phyloP scores from a whole-genome alignment of 2,113 vertebrate genomes.

The Microtus montanus region DNA sequence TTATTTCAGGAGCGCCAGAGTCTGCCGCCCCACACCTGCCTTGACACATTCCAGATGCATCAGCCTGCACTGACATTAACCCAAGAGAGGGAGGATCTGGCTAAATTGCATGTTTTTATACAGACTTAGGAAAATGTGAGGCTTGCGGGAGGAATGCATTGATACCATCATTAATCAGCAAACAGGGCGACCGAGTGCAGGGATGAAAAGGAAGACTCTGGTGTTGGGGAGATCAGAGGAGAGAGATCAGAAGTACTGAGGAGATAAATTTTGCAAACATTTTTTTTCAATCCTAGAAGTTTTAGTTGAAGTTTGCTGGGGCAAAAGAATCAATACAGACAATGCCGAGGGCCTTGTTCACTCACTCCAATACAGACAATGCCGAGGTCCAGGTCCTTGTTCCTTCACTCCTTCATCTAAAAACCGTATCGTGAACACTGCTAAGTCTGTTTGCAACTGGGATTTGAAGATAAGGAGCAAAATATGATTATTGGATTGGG shows the following conservation, averaged over 20 bases:
- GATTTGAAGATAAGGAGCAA: background rate
- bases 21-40: background rate
- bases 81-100: background rate
- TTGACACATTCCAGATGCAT: too few species aligned
- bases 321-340: background rate
- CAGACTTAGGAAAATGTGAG: slow-evolving; percentile 9
- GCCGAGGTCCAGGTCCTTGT: background rate
- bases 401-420: background rate
- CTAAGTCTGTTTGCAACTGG: background rate
- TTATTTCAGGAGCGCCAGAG: background rate
- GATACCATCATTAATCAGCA: slow-evolving; percentile 58
- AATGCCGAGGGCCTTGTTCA: background rate
- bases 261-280: background rate
- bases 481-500: background rate
- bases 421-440: background rate
- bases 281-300: background rate
- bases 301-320: background rate
- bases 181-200: background rate
- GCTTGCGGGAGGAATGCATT: background rate
- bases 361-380: background rate
- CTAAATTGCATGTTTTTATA: slow-evolving; percentile 27
- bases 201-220: background rate
- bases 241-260: background rate
- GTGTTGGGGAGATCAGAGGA: background rate
- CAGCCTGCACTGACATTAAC: background rate